Conservation (phyloP, 2,113 vertebrate species). For the Athene cunicularia region DNA sequence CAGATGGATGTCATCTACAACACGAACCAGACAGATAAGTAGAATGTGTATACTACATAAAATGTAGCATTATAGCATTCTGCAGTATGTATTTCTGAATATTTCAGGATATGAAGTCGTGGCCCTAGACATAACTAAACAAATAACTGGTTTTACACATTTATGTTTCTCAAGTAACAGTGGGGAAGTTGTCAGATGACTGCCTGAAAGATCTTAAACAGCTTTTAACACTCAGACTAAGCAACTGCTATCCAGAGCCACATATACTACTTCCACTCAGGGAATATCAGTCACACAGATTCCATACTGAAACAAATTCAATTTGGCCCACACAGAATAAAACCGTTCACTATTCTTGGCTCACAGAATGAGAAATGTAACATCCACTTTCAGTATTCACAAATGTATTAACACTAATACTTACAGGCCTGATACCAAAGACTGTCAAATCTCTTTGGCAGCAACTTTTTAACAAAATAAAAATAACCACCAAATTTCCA, state of each 20-base stretch:
- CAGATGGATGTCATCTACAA: slow-evolving; percentile 10
- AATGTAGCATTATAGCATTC: neutral
- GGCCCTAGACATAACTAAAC: neutral
- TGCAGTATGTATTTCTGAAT: no score
- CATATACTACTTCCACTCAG: neutral
- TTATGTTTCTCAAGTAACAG: neutral
- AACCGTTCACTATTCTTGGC: neutral
- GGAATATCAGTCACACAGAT: neutral
- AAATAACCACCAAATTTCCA: neutral
- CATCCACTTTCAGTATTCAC: neutral
- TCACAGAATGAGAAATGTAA: neutral
- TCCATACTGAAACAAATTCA: neutral
- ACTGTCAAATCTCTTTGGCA: neutral
- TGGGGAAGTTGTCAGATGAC: neutral
- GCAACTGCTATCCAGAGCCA: neutral
- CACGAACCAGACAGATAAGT: neutral
- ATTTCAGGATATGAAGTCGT: neutral
- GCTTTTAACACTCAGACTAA: neutral
- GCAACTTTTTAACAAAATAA: neutral
- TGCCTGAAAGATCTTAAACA: neutral
- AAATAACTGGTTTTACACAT: neutral
- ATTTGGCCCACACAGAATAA: neutral
- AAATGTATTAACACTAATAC: neutral
- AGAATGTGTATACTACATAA: neutral
- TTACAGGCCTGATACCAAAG: neutral